Evolutionary conservation across 2,888 invertebrate genomes (phyloP), one percentile per base, ranked within the genome.

Genomic region (Pyrrhia umbra): DNA sequence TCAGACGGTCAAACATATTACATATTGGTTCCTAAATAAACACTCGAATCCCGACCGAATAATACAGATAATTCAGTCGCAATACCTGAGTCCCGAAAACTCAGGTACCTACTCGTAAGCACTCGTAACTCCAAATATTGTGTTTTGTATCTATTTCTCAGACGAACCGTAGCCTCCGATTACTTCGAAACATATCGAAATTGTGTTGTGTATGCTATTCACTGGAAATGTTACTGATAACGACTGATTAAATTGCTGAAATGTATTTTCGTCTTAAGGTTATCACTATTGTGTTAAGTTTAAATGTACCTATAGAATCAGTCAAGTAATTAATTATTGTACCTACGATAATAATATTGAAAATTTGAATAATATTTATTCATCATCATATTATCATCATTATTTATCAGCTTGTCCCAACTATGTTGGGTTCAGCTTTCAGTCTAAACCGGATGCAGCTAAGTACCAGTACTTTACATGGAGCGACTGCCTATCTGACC

Each of bases 121-220:
- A 37, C 20, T 49, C 49, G 34, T 49, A 20, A 49, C 49, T 49
- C 13, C 34, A 21, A 34, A 37, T 49, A 49, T 37, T 49, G 20
- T 49, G 20, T 49, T 34, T 20, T 20, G 20, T 34, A 34, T 49
- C 23, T 45, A 23, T 45, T 23, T 45, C 49, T n/a, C 20, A 49
- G 18, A 21, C 49, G 34, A n/a, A 34, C 49, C 34, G 20, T n/a
- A 34, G 34, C 20, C n/a, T 34, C 20, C 34, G 34, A 45, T 45
- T 25, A 20, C 49, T n/a, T n/a, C 34, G n/a, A 34, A 34, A 34
- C n/a, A 34, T 34, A 10, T 13, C n/a, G 34, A 5, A 4, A n/a
- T 34, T 34, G 34, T 5, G 6, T 13, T 34, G 3, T 34, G 34
- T n/a, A 5, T 2, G n/a, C n/a, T 4, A 1, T 13, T 5, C n/a